A percentile compares a stretch with the other conserved stretches of the same genome.
These are phyloP conservation scores for Apteryx owenii DNA, from an alignment of 2,113 vertebrate genomes.

Conservation along the genomic window DNA sequence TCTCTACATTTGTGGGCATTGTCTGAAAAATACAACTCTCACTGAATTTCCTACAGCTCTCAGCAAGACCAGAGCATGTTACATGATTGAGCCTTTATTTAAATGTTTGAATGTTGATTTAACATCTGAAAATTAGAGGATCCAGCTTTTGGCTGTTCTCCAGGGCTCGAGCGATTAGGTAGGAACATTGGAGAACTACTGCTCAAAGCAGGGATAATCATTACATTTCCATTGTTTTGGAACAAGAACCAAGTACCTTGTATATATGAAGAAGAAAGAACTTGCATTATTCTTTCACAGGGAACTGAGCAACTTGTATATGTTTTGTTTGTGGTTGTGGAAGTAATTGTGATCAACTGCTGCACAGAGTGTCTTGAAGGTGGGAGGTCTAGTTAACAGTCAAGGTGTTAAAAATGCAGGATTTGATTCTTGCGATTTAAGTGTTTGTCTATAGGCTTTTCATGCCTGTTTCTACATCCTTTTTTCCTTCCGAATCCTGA, in stretches of 20 bases:
- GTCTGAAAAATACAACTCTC: not conserved
- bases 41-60: not conserved
- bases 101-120: not conserved
- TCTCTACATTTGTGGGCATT: not conserved
- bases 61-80: not conserved
- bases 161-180: not conserved
- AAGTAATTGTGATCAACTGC: not conserved
- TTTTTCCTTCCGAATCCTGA: conserved; percentile 20
- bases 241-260: not conserved
- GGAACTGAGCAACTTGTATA: not conserved
- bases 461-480: not conserved
- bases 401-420: not conserved
- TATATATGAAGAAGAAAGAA: not conserved
- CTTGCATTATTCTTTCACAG: not conserved
- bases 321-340: not conserved
- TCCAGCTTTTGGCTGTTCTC: not conserved
- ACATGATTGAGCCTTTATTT: not conserved
- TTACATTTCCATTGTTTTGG: not conserved
- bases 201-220: not conserved
- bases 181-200: not conserved
- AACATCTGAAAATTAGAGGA: not conserved
- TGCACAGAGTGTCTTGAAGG: not conserved
- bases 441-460: conserved; percentile 18
- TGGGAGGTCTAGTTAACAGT: conserved; percentile 48
- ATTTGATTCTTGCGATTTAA: not conserved